Conservation (phyloP, 1,140 invertebrate species). For the Aphaenogaster ashmeadi region DNA sequence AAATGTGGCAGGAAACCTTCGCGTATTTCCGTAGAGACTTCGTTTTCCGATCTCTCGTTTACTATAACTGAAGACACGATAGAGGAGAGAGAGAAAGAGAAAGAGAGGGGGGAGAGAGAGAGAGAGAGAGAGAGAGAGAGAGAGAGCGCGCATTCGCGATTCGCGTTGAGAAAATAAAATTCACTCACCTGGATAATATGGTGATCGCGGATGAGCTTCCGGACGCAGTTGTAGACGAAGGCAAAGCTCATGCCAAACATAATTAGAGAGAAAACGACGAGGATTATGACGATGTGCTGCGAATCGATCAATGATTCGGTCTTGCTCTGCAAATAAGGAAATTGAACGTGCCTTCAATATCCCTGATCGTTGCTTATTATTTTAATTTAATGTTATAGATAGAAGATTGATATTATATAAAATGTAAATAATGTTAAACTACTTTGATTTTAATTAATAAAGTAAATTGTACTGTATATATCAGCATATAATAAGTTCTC, state of each 20-base stretch:
- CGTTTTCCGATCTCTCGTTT: slow-evolving; percentile 30
- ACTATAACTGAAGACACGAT: not conserved
- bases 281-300: slow-evolving; percentile 95
- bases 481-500: not conserved
- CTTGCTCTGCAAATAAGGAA: slow-evolving; percentile 85
- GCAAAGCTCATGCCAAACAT: slow-evolving; percentile 95
- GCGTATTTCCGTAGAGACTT: slow-evolving; percentile 1
- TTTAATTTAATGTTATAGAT: not conserved
- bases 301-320: slow-evolving; percentile 86
- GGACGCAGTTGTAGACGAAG: slow-evolving; percentile 94
- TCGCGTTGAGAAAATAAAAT: slow-evolving; percentile 3
- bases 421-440: not conserved
- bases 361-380: not conserved
- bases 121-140: not conserved
- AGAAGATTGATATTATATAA: not conserved
- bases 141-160: not conserved
- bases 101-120: not conserved
- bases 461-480: not conserved
- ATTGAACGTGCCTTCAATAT: slow-evolving; percentile 34
- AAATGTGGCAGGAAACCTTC: not conserved
- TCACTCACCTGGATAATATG: slow-evolving; percentile 92
- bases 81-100: not conserved
- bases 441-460: not conserved
- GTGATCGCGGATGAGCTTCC: slow-evolving; percentile 94
- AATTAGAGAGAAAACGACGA: slow-evolving; percentile 95